phyloP scores from a whole-genome alignment of 2,888 invertebrate species.

The Xestia xanthographa region DNA sequence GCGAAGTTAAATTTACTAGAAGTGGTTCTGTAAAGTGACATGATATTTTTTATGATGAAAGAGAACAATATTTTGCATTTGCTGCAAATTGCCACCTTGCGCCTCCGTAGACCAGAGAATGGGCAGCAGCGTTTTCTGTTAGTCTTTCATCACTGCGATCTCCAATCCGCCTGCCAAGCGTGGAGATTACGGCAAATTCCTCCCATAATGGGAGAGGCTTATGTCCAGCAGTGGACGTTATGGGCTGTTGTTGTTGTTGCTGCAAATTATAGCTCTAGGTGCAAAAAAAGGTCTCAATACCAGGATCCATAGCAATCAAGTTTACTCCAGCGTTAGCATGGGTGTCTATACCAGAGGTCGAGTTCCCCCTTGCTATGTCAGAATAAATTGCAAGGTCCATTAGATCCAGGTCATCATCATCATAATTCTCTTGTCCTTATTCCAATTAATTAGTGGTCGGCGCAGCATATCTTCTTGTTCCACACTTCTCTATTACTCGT shows the following conservation, averaged over 20 bases:
- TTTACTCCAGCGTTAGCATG: neutral
- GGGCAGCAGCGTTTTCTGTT: too few relatives aligned
- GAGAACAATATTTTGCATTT: neutral
- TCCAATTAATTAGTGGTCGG: neutral
- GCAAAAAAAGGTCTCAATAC: neutral
- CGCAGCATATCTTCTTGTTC: neutral
- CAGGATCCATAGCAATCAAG: neutral
- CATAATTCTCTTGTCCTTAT: neutral
- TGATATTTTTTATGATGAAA: neutral
- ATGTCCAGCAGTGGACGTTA: too few relatives aligned
- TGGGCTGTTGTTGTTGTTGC: too few relatives aligned
- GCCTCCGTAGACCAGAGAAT: too few relatives aligned
- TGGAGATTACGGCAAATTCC: too few relatives aligned
- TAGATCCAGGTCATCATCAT: neutral
- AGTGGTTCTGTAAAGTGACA: slow-evolving; percentile 14
- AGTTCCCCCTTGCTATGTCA: neutral
- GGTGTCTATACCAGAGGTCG: neutral
- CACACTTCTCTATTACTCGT: neutral
- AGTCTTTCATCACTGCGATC: too few relatives aligned
- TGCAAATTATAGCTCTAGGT: neutral
- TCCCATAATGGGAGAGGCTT: too few relatives aligned
- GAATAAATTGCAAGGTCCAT: neutral
- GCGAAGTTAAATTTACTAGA: neutral
- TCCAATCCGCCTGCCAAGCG: too few relatives aligned
- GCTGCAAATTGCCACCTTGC: neutral